Percentiles rank a stretch among this genome's conserved stretches.
These are phyloP conservation scores for Channa maculata DNA, from an alignment of 2,113 vertebrate genomes.

Conservation along the genomic window DNA sequence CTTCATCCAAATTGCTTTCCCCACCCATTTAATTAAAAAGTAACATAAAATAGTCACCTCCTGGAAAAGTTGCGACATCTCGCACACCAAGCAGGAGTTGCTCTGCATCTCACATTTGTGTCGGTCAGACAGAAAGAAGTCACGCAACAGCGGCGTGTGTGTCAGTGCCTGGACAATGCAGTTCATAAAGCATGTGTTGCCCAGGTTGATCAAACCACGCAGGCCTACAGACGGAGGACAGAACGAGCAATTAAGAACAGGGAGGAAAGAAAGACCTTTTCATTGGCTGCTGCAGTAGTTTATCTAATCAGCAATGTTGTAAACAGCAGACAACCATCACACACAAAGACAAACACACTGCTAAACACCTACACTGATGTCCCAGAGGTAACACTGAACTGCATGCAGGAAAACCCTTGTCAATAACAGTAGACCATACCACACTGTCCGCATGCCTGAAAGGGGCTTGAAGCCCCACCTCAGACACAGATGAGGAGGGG, in stretches of 20 bases:
- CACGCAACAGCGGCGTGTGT: constrained; percentile 94
- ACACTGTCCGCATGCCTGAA: not conserved
- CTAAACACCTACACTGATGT: not conserved
- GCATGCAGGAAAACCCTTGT: constrained; percentile 29
- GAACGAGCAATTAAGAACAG: not conserved
- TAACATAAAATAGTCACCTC: constrained; percentile 82
- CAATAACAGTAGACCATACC: constrained; percentile 37
- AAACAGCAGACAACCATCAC: not conserved
- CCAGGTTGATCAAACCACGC: constrained; percentile 94
- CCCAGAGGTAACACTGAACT: constrained; percentile 25
- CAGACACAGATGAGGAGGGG: not conserved
- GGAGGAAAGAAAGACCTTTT: not conserved
- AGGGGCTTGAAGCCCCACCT: too few relatives aligned
- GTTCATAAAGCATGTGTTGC: constrained; percentile 99
- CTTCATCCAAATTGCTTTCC: too few relatives aligned
- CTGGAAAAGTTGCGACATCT: constrained; percentile 98
- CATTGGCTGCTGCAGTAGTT: constrained; percentile 36
- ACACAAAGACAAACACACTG: not conserved
- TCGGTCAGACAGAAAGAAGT: constrained; percentile 97
- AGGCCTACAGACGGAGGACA: constrained; percentile 82
- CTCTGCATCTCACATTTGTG: constrained; percentile 99
- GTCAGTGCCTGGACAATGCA: constrained; percentile 98
- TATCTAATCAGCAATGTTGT: constrained; percentile 33
- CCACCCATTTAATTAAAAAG: not conserved
- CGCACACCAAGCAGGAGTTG: constrained; percentile 96